phyloP scores from a whole-genome alignment of 2,888 invertebrate genomes.

The Campoplex capitator region DNA sequence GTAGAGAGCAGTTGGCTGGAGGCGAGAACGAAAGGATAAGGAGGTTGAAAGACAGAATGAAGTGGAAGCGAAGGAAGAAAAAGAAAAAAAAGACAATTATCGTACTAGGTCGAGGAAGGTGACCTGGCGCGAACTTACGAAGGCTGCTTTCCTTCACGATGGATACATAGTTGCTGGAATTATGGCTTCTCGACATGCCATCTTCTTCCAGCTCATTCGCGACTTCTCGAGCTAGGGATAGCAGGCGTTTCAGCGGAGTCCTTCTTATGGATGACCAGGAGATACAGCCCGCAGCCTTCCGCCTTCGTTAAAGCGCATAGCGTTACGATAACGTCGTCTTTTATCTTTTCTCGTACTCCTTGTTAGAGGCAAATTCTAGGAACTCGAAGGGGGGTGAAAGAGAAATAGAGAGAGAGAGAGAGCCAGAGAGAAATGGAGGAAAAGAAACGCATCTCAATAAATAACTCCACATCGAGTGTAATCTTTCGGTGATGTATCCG shows the following conservation, averaged over 20 bases:
- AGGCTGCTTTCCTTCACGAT: conserved; percentile 49
- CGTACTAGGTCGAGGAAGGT: conserved; percentile 78
- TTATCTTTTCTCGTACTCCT: conserved; percentile 41
- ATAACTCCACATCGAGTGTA: conserved; percentile 48
- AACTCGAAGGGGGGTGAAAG: neutral
- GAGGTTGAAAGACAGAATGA: conserved; percentile 20
- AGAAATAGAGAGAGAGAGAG: neutral
- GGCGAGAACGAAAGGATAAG: conserved; percentile 23
- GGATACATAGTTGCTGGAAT: conserved; percentile 69
- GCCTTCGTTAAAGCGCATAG: conserved; percentile 41
- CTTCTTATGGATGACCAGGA: neutral
- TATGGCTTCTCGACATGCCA: conserved; percentile 78
- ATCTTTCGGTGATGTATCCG: conserved; percentile 35
- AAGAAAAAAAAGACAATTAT: conserved; percentile 67
- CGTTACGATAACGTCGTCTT: conserved; percentile 53
- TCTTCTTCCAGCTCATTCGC: conserved; percentile 70
- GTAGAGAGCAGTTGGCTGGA: conserved; percentile 10
- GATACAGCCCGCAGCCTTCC: conserved; percentile 35
- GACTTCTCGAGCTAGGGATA: conserved; percentile 14
- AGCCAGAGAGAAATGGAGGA: neutral
- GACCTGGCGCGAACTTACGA: conserved; percentile 72
- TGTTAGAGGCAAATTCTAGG: neutral
- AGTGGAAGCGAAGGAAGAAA: conserved; percentile 19
- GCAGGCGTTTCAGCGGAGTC: neutral
- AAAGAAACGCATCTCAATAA: conserved; percentile 51